Evolutionary conservation across 2,113 vertebrate species (phyloP), one percentile per base, ranked within the genome.

Genomic region (Tyto alba): DNA sequence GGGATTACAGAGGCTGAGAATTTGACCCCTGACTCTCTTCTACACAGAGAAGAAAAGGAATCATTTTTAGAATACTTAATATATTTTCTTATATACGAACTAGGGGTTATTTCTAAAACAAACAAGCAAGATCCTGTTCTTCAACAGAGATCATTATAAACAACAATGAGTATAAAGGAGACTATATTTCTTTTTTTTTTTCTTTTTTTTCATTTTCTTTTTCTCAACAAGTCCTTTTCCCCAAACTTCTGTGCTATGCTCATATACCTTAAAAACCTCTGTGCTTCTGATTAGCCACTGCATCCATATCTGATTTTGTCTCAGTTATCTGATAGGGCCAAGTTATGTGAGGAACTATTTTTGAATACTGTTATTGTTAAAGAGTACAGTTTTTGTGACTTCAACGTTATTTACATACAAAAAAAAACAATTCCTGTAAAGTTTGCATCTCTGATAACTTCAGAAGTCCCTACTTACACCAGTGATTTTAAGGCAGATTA

Each of bases 11-110:
- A 74, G 83, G 53, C 57, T 75, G 80, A 96, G 81, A 93, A 96
- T 93, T 93, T 96, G 96, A 96, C 89, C 91, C 85, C 40, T 93
- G 91, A 95, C 80, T 91, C 71, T 88, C 52, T 73, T 66, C 43
- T 85, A 73, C 53, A 56, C 10, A 57, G 40, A 93, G 73, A 93
- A 93, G 77, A 87, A 93, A 93, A 89, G 27, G 79, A 90, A 90
- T 56, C 13, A 36, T 48, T 89, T 93, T 94, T 81, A 90, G 89
- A 95, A 94, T 96, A 82, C 68, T 95, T 96, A 95, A 84, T 96
- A 73, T 95, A 90, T 95, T 92, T 97, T 93, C 91, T 71, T 92
- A 96, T 75, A 38, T 52, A 75, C 2, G 10, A 92, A 87, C 47
- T 21, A 78, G 52, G 20, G n/a, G 55, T 71, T 95, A 90, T 90